These are phyloP conservation scores for Drosophila varians DNA, from an alignment of 1,140 invertebrate genomes.

Conservation along the genomic window DNA sequence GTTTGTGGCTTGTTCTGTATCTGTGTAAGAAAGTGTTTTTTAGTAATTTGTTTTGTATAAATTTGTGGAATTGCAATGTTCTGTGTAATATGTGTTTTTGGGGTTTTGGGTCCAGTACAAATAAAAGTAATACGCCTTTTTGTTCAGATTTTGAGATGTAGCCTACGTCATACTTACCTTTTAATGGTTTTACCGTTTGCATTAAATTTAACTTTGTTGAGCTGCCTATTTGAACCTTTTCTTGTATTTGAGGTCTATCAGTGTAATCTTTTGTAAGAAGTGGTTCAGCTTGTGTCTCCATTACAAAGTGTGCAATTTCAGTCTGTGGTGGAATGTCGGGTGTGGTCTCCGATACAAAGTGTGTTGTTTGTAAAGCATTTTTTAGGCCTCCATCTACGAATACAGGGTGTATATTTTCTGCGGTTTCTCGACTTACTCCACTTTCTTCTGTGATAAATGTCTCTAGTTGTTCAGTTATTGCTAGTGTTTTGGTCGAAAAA, in stretches of 20 bases:
- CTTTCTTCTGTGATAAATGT: slow-evolving; percentile 14
- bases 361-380: slow-evolving; percentile 35
- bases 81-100: slow-evolving; percentile 82
- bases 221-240: slow-evolving; percentile 15
- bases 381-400: slow-evolving; percentile 3
- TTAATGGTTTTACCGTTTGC: slow-evolving; percentile 46
- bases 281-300: slow-evolving; percentile 19
- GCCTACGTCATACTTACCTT: slow-evolving; percentile 61
- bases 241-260: slow-evolving; percentile 16
- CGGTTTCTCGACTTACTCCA: neutral
- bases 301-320: slow-evolving; percentile 34
- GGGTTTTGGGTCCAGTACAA: slow-evolving; percentile 37
- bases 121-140: slow-evolving; percentile 80
- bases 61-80: slow-evolving; percentile 53
- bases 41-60: slow-evolving; percentile 54
- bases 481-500: slow-evolving; percentile 31
- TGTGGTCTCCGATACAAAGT: slow-evolving; percentile 21
- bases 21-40: slow-evolving; percentile 82
- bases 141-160: slow-evolving; percentile 44
- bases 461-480: slow-evolving; percentile 31
- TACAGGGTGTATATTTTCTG: slow-evolving; percentile 17
- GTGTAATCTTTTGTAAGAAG: slow-evolving; percentile 31
- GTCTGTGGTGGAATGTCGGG: slow-evolving; percentile 10
- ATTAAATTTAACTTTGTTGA: slow-evolving; percentile 30
- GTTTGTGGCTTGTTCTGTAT: slow-evolving; percentile 83